Evolutionary conservation across 2,888 invertebrate genomes (phyloP).

Genomic region (Nomada fabriciana): DNA sequence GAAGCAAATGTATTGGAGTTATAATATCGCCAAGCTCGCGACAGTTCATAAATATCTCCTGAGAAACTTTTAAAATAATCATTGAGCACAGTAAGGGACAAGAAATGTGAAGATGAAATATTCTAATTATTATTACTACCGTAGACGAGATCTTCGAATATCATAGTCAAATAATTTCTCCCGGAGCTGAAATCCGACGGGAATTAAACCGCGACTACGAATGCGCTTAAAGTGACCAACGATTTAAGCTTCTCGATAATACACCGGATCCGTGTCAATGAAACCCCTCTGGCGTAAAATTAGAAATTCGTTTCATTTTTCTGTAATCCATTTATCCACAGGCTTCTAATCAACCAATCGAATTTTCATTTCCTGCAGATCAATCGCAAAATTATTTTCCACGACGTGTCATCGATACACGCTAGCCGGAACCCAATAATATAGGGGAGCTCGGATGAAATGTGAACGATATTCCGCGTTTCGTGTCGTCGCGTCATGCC

Average conservation of each 20-base stretch:
- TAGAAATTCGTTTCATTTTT: slow-evolving; percentile 12
- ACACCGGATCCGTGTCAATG: neutral
- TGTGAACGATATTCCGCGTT: slow-evolving; percentile 19
- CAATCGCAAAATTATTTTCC: neutral
- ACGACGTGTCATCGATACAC: neutral
- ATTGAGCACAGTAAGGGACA: no score
- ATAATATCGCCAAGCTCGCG: no score
- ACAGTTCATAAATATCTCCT: no score
- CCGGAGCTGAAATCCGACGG: neutral
- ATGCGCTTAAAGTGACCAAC: neutral
- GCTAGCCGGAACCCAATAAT: slow-evolving; percentile 19
- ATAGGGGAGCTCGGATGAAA: slow-evolving; percentile 24
- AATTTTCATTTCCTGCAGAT: slow-evolving; percentile 21
- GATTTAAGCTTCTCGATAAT: neutral
- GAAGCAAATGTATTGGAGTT: no score
- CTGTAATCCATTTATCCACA: slow-evolving; percentile 28
- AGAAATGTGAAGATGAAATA: no score
- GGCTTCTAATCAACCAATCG: slow-evolving; percentile 9
- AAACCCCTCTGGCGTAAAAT: slow-evolving; percentile 10
- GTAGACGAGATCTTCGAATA: no score
- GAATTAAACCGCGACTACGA: neutral
- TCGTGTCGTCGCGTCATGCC: neutral
- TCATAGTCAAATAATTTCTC: no score
- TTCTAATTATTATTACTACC: no score
- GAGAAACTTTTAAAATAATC: no score